Conservation (phyloP, 2,888 invertebrate genomes). For the Lathronympha strigana region DNA sequence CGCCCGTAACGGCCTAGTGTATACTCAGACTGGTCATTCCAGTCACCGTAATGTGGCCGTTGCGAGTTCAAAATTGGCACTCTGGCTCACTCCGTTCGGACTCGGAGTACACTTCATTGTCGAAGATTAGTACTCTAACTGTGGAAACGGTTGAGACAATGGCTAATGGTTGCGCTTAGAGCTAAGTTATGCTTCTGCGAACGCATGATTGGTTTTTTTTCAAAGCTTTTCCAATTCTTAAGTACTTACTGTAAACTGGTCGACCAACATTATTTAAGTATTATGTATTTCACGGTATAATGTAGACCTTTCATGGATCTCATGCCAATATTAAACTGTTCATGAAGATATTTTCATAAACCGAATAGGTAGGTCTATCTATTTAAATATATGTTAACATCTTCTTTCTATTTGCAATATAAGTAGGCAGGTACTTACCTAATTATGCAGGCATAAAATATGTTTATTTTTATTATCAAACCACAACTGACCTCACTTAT, state of each 20-base stretch:
- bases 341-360: no score
- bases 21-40: slow-evolving; percentile 64
- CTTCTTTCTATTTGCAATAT: no score
- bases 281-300: not conserved
- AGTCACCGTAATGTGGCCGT: slow-evolving; percentile 58
- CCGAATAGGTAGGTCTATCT: no score
- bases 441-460: no score
- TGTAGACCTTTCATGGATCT: no score
- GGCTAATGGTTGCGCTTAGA: not conserved
- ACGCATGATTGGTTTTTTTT: slow-evolving; percentile 4
- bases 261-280: not conserved
- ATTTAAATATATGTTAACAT: no score
- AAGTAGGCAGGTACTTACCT: no score
- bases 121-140: slow-evolving; percentile 12
- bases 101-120: slow-evolving; percentile 18
- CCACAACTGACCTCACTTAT: no score
- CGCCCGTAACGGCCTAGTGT: slow-evolving; percentile 50
- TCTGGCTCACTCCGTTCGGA: slow-evolving; percentile 22
- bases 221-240: slow-evolving; percentile 1
- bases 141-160: not conserved
- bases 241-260: not conserved
- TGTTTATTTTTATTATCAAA: no score
- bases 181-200: slow-evolving; percentile 5
- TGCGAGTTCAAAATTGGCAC: slow-evolving; percentile 59
- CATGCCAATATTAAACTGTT: no score